Evolutionary conservation across 1,140 invertebrate genomes (phyloP), one percentile per base, ranked within the genome.

Genomic region (Bombus confusus): DNA sequence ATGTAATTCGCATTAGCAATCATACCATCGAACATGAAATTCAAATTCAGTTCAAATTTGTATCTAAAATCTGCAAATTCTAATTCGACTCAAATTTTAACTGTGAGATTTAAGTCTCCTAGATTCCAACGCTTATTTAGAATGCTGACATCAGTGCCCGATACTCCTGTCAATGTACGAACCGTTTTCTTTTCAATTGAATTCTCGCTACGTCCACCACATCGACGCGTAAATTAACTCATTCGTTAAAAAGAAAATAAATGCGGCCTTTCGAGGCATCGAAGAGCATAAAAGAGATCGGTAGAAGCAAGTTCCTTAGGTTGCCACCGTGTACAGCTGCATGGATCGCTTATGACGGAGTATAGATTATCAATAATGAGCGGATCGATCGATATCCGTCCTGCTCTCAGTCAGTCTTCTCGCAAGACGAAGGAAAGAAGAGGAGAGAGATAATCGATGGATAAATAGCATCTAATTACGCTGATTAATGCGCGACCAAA

Each of bases 351-450:
- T 94, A 93, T 94, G 94, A 93, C 88, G 91, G 92, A 93, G 93
- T 94, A 94, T 93, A 93, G 93, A 95, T 95, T 95, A 94, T 94
- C 94, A 94, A 94, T 95, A 94, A 95, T 94, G 93, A 94, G 92
- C 90, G 91, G 73, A 77, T 43, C 90, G 87, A 91, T 91, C 87
- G 88, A 88, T 91, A 90, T 88, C 86, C 87, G 87, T 92, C 80
- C 66, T 74, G 41, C n/a, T 62, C 83, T 72, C 68, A 12, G n/a
- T 34, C 28, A 31, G 8, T 41, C 64, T 59, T 43, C 52, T 75
- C 25, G 9, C 15, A 43, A 9, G 37, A 10, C 39, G 34, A 3
- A 62, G 43, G 75, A 64, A 3, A 52, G 68, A 41, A 10, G 22
- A 34, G 57, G 78, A 64, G 34, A 62, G 73, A 80, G 73, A n/a